phyloP scores from a whole-genome alignment of 2,888 invertebrate genomes.

The Chaetoderma sp. region DNA sequence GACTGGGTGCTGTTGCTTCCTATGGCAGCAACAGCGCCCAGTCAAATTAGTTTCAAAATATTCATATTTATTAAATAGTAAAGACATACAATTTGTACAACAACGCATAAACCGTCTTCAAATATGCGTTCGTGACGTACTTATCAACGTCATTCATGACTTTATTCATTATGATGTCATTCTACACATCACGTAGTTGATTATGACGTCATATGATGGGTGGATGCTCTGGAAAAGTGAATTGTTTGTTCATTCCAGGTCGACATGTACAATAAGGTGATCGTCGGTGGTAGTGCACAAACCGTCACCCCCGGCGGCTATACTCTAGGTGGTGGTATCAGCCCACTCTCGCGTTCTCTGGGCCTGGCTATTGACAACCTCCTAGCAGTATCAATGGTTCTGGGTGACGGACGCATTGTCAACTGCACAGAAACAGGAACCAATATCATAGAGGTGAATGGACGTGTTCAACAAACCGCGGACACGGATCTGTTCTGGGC shows the following conservation, averaged over 20 bases:
- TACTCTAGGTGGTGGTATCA: slow-evolving; percentile 54
- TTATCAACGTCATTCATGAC: no score
- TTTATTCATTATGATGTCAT: no score
- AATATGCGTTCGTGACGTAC: no score
- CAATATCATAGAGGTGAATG: slow-evolving; percentile 10
- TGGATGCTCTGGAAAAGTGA: no score
- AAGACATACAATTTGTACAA: no score
- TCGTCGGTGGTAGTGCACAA: slow-evolving; percentile 52
- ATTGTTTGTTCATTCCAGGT: slow-evolving; percentile 31
- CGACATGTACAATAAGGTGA: slow-evolving; percentile 36
- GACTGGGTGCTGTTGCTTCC: no score
- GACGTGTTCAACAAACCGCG: background rate
- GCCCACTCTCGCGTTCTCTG: slow-evolving; percentile 38
- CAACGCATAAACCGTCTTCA: no score
- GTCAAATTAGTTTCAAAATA: no score
- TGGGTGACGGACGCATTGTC: slow-evolving; percentile 24
- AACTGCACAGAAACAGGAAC: slow-evolving; percentile 16
- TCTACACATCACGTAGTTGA: no score
- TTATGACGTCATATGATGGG: no score
- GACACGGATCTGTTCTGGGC: slow-evolving; percentile 43
- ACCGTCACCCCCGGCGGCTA: slow-evolving; percentile 53
- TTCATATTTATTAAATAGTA: no score
- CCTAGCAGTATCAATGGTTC: slow-evolving; percentile 36
- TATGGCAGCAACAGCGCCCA: no score
- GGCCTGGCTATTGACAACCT: slow-evolving; percentile 42